These are phyloP conservation scores for Rafetus swinhoei DNA, from an alignment of 2,113 vertebrate species.

Conservation along the genomic window DNA sequence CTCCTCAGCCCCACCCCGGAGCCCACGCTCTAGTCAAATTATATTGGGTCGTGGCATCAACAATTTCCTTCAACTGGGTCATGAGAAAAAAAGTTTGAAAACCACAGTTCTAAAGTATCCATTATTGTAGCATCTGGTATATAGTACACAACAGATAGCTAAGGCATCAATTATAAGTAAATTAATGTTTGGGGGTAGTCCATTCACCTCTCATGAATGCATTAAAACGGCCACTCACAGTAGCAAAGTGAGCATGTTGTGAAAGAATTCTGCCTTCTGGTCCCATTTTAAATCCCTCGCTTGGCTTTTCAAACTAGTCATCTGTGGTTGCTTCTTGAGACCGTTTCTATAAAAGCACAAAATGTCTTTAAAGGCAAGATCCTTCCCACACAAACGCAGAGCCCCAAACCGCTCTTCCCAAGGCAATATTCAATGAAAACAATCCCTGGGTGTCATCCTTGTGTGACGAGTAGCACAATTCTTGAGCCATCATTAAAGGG, in stretches of 20 bases:
- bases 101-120: fast-evolving
- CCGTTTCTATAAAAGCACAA: neutral
- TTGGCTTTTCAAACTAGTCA: neutral
- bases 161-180: fast-evolving
- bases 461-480: neutral
- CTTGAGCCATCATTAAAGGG: neutral
- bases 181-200: neutral
- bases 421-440: neutral
- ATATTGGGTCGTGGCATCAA: no score
- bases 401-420: neutral
- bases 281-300: neutral
- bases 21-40: no score
- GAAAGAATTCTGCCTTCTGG: neutral
- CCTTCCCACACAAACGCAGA: neutral
- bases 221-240: neutral
- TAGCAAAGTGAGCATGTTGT: neutral
- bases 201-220: neutral
- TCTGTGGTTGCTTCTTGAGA: neutral
- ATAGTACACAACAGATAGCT: fast-evolving
- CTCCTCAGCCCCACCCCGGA: no score
- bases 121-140: neutral
- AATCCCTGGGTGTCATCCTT: neutral
- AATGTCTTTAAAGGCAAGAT: no score
- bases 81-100: no score
- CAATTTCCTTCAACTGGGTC: no score